Conservation (phyloP, 2,888 invertebrate species). For the Allolobophora icterica region DNA sequence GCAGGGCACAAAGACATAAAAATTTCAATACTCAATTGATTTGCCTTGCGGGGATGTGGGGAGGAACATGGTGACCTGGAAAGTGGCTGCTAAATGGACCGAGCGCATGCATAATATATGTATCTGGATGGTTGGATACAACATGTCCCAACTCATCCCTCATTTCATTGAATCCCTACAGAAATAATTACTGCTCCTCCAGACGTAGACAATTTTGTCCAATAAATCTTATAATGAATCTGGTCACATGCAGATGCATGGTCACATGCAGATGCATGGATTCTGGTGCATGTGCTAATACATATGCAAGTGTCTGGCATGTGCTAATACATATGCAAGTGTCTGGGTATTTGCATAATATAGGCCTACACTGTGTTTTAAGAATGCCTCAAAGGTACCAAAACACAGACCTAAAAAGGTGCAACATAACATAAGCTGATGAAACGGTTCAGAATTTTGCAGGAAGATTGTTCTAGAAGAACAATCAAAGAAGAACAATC, state of each 20-base stretch:
- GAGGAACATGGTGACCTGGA: background rate
- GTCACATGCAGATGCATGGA: background rate
- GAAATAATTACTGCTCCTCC: background rate
- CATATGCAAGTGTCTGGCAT: background rate
- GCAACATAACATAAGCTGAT: background rate
- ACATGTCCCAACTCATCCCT: background rate
- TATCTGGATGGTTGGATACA: background rate
- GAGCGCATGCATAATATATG: background rate
- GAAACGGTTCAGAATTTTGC: background rate
- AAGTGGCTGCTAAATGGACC: background rate
- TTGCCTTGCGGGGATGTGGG: background rate
- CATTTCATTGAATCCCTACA: background rate
- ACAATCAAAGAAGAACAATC: background rate
- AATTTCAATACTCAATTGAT: background rate
- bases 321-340: background rate
- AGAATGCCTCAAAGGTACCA: background rate
- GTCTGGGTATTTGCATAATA: background rate
- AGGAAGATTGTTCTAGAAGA: background rate
- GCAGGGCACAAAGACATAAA: background rate
- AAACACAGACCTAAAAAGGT: background rate
- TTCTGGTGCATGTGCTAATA: background rate
- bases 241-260: background rate
- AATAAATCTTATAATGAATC: background rate
- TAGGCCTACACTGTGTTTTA: background rate
- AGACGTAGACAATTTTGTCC: background rate